These are phyloP conservation scores for Proteles cristata DNA, from an alignment of 2,113 vertebrate species.

Conservation along the genomic window DNA sequence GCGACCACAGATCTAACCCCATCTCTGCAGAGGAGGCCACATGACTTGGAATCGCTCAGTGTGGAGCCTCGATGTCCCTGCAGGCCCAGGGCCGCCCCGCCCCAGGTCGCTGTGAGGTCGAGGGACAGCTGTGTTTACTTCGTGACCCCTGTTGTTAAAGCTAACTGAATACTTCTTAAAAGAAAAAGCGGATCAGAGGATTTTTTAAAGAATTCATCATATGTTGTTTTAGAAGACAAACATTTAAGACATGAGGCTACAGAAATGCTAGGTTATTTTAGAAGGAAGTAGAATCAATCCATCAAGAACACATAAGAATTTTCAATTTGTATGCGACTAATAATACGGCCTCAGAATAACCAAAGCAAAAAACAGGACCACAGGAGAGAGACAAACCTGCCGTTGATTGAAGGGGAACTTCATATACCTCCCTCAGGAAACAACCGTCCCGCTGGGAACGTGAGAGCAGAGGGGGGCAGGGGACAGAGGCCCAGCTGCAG, in stretches of 20 bases:
- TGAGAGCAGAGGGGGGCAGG: rapidly evolving
- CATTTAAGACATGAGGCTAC: not conserved
- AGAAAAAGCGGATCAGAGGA: not conserved
- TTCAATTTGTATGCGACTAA: not conserved
- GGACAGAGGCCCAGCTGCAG: not conserved
- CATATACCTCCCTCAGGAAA: not conserved
- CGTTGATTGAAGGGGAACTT: rapidly evolving
- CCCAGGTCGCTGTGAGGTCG: not conserved
- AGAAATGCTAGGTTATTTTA: not conserved
- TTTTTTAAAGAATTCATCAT: not conserved
- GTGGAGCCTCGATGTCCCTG: not conserved
- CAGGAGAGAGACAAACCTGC: not conserved
- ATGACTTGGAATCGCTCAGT: not conserved
- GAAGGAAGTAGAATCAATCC: not conserved
- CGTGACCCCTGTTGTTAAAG: not conserved
- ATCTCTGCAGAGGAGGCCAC: rapidly evolving
- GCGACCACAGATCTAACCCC: not conserved
- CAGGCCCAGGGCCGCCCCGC: not conserved
- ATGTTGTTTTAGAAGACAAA: not conserved
- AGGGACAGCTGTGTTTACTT: not conserved
- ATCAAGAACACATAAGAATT: not conserved
- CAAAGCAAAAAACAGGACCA: not conserved
- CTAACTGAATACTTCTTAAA: not conserved
- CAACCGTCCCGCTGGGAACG: rapidly evolving
- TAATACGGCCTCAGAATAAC: too few species aligned